These are phyloP conservation scores for Grus americana DNA, from an alignment of 2,113 vertebrate species.

Conservation along the genomic window DNA sequence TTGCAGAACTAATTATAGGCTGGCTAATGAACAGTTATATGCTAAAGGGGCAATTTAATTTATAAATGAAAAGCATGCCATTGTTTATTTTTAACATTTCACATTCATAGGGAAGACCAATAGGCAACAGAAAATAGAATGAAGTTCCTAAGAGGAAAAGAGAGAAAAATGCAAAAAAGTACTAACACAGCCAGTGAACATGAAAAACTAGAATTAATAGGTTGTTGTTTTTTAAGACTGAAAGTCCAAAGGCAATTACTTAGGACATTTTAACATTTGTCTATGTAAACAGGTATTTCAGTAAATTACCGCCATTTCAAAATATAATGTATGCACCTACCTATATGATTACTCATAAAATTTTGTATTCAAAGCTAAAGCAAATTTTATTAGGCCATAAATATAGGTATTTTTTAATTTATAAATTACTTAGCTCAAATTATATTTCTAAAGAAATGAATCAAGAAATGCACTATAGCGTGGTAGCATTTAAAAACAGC, in stretches of 20 bases:
- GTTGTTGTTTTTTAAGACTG: not conserved
- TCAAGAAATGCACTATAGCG: not conserved
- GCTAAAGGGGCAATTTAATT: not conserved
- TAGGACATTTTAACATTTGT: not conserved
- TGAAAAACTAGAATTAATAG: not conserved
- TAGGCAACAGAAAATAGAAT: not conserved
- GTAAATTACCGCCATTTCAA: not conserved
- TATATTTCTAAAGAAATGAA: not conserved
- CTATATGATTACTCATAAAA: not conserved
- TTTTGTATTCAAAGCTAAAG: not conserved
- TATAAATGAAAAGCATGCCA: not conserved
- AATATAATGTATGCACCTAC: not conserved
- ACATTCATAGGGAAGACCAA: not conserved
- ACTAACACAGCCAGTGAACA: not conserved
- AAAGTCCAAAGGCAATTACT: not conserved
- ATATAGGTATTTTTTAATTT: not conserved
- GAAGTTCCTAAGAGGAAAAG: not conserved
- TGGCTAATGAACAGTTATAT: not conserved
- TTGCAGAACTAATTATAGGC: not conserved
- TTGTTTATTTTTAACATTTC: not conserved
- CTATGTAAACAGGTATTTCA: not conserved
- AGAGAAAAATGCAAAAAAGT: not conserved
- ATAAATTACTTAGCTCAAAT: not conserved
- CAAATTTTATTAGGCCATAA: not conserved
- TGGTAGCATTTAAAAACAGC: not conserved